Base-by-base conservation (phyloP, 2,888 invertebrate genomes). In the Campopleginae sp. region DNA sequence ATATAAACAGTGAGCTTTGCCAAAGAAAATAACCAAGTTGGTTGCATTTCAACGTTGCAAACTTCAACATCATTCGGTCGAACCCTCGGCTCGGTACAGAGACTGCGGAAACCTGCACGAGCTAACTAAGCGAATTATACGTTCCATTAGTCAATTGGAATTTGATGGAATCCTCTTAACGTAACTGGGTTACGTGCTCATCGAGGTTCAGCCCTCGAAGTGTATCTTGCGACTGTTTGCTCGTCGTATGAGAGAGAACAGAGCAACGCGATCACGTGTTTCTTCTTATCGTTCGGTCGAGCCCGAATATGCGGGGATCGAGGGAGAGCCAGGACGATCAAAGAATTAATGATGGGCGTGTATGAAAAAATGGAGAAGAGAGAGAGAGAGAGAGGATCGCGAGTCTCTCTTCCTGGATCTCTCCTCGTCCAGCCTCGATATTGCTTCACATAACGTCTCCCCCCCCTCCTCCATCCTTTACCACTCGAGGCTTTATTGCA, bases 131-230 rank as follows among this genome's bases (percentile, higher is more conserved):
- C 76, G 63, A 71, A 71, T 80, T 70, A 81, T 38, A 31, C 58
- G 38, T 74, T 77, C 80, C 77, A 84, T 80, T 84, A 78, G 84
- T 84, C 74, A 84, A 84, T 84, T 84, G 80, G 80, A 80, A 77
- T 84, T 77, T 77, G 48, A 84, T 80, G 84, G n/a, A 72, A 83
- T 71, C 74, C 83, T 83, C 80, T 86, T 80, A 82, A 38, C 38
- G 61, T 83, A 83, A 83, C 80, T 74, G 63, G 77, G 68, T 86
- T 83, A 86, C 80, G 77, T 70, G 44, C 44, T 38, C 61, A n/a
- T 17, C 33, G 42, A 76, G 44, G 61, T 65, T 65, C 61, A 7
- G 31, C n/a, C 61, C 23, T 42, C 48, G 5, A 54, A 23, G 27
- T 31, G 38, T 51, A 61, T 70, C 75, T 51, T 66, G 7, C 38